Conservation (phyloP, 2,113 vertebrate genomes). For the Chitala chitala region DNA sequence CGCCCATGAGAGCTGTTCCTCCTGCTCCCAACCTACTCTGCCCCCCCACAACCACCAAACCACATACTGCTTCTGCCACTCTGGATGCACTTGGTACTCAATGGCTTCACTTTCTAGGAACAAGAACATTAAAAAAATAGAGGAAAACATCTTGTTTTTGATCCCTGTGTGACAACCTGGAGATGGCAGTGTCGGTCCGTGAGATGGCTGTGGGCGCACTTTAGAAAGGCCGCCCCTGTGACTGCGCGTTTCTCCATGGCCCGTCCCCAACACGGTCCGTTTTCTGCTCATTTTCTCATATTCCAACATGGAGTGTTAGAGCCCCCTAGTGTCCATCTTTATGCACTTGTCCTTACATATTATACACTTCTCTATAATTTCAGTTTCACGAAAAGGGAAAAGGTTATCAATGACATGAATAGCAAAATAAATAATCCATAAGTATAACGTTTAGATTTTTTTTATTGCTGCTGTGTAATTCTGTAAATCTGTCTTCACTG, state of each 20-base stretch:
- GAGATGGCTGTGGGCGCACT: neutral
- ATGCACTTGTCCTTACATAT: neutral
- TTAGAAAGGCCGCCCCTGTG: neutral
- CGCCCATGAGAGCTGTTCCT: conserved; percentile 71
- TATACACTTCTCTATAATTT: neutral
- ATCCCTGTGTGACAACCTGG: no score
- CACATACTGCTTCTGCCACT: no score
- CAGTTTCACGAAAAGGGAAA: neutral
- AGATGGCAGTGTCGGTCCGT: no score
- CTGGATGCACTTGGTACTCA: neutral
- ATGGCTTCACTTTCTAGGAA: no score
- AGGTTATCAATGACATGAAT: no score
- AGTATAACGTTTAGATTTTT: no score
- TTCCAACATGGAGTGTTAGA: conserved; percentile 9
- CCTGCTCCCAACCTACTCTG: no score
- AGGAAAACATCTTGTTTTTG: no score
- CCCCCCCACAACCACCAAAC: neutral
- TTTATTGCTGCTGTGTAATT: no score
- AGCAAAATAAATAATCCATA: no score
- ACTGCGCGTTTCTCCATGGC: neutral
- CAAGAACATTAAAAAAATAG: no score
- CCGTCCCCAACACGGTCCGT: neutral
- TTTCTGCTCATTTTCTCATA: neutral
- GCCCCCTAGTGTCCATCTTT: conserved; percentile 20
- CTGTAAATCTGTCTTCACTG: no score